These are phyloP conservation scores for Megaceryle torquata DNA, from an alignment of 2,113 vertebrate genomes.

Conservation along the genomic window DNA sequence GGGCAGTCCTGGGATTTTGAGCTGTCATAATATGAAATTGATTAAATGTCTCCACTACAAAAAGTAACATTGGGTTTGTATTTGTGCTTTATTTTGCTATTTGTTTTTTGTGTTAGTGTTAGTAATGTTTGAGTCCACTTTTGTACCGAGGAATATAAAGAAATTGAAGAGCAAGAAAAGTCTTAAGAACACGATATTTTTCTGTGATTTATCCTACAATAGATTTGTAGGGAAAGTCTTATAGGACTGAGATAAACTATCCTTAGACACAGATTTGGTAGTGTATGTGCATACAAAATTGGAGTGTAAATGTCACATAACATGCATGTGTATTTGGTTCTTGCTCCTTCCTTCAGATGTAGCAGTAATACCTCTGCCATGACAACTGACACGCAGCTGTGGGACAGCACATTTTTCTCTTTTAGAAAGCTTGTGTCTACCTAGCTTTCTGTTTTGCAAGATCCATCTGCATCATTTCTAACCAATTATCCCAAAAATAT, in stretches of 20 bases:
- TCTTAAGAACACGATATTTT: neutral
- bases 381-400: neutral
- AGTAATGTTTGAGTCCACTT: neutral
- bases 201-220: neutral
- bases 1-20: neutral
- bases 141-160: neutral
- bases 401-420: neutral
- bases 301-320: neutral
- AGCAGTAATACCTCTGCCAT: neutral
- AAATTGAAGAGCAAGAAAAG: neutral
- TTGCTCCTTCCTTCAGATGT: neutral
- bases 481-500: neutral
- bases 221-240: neutral
- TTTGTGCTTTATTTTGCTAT: neutral
- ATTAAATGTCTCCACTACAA: neutral
- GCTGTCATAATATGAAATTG: neutral
- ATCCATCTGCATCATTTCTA: neutral
- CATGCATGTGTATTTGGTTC: neutral
- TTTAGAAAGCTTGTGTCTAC: neutral
- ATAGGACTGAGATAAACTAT: neutral
- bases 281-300: neutral
- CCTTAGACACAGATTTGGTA: neutral
- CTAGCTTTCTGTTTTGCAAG: neutral
- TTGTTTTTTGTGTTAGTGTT: neutral
- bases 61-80: neutral